Conservation (phyloP, 2,888 invertebrate genomes). For the Mesoligia furuncula region DNA sequence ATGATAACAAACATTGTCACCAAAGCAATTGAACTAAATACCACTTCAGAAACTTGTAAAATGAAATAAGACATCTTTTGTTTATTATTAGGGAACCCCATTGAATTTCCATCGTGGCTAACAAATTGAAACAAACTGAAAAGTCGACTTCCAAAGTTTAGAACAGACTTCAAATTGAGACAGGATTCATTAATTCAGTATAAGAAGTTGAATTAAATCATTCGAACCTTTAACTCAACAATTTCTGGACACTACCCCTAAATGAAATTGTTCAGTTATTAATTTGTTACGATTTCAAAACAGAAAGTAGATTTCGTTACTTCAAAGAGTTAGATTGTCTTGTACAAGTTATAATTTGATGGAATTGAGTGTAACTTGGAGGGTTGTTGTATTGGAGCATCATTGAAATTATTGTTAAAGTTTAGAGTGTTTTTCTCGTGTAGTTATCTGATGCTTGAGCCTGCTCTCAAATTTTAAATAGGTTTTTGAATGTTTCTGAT, state of each 20-base stretch:
- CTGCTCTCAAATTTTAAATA: constrained; percentile 64
- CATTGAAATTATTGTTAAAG: constrained; percentile 69
- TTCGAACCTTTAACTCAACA: constrained; percentile 78
- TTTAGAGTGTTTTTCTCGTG: constrained; percentile 67
- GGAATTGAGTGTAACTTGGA: constrained; percentile 65
- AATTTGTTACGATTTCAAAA: constrained; percentile 73
- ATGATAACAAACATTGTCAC: constrained; percentile 57
- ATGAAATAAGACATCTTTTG: constrained; percentile 79
- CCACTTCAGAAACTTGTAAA: constrained; percentile 57
- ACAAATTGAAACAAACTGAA: constrained; percentile 87
- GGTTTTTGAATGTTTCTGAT: constrained; percentile 65
- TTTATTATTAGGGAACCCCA: constrained; percentile 77
- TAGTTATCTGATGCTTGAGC: constrained; percentile 65
- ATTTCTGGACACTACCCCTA: constrained; percentile 73
- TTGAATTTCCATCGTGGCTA: constrained; percentile 83
- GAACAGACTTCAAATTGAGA: constrained; percentile 78
- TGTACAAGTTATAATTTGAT: constrained; percentile 70
- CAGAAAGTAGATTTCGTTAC: constrained; percentile 70
- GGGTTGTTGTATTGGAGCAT: constrained; percentile 63
- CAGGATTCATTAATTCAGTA: constrained; percentile 85
- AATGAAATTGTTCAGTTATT: constrained; percentile 77
- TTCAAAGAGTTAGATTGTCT: constrained; percentile 68
- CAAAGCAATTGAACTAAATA: constrained; percentile 61
- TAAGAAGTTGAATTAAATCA: constrained; percentile 86
- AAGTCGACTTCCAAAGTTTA: constrained; percentile 83